These are phyloP conservation scores for Bucco capensis DNA, from an alignment of 2,113 vertebrate genomes.

Conservation along the genomic window DNA sequence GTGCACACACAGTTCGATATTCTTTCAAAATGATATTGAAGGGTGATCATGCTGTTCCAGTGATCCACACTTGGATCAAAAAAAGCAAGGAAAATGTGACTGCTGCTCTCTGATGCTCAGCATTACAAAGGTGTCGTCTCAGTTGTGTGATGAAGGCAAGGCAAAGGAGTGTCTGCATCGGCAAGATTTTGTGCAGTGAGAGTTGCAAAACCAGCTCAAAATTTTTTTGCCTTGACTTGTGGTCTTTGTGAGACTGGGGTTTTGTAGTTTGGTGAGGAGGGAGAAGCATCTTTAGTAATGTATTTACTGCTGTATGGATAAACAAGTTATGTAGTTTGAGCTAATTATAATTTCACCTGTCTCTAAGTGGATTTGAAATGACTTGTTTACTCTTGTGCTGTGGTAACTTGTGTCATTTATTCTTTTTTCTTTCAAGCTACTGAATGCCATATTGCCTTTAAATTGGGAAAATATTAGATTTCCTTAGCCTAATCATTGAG, in stretches of 20 bases:
- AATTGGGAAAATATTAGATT: conserved; percentile 36
- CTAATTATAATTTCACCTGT: conserved; percentile 7
- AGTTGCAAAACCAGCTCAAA: background rate
- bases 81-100: background rate
- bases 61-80: background rate
- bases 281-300: background rate
- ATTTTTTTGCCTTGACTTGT: background rate
- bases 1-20: background rate
- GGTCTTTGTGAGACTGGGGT: background rate
- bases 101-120: background rate
- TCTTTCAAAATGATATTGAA: background rate
- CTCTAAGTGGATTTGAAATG: conserved; percentile 15
- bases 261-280: background rate
- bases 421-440: background rate
- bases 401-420: background rate
- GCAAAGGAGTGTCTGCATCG: rapidly evolving
- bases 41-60: background rate
- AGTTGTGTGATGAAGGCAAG: background rate
- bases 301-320: background rate
- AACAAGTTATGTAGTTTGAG: background rate
- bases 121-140: background rate
- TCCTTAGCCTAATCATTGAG: background rate
- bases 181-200: background rate
- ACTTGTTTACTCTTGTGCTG: background rate
- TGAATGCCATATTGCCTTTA: conserved; percentile 16